A percentile compares a stretch with the other conserved stretches of the same genome.
Evolutionary conservation across 64 coral and sea anemone genomes (phyloP).

Genomic region (Astreopora myriophthalma): DNA sequence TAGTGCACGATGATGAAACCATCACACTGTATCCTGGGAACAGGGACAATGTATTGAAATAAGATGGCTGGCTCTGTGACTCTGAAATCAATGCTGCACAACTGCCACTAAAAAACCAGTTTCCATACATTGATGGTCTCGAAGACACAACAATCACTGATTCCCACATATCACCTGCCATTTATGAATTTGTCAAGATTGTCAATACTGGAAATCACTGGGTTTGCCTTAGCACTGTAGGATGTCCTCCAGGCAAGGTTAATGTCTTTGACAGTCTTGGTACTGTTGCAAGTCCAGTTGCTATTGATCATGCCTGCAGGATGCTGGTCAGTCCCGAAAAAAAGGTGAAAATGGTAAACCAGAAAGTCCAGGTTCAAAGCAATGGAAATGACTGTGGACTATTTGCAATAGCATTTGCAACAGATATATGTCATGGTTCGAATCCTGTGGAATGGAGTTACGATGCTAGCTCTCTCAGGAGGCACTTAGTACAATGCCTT

Average conservation of each 20-base stretch:
- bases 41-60: constrained; percentile 15
- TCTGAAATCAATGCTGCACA: constrained; percentile 41
- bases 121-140: constrained; percentile 51
- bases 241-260: constrained; percentile 11
- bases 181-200: constrained; percentile 18
- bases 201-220: constrained; percentile 60
- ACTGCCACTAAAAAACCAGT: constrained; percentile 6
- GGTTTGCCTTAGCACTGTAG: constrained; percentile 38
- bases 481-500: not conserved
- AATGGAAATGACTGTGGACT: not conserved
- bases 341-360: not conserved
- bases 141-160: not conserved
- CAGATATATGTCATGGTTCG: not conserved
- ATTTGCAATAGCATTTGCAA: not conserved
- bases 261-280: constrained; percentile 57
- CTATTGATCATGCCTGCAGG: not conserved
- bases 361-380: not conserved
- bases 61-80: constrained; percentile 22
- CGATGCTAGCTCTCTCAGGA: not conserved
- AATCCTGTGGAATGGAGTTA: not conserved
- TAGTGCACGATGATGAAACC: too few species aligned
- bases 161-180: not conserved
- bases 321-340: not conserved
- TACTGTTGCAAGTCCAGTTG: not conserved
- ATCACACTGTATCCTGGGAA: constrained; percentile 34